phyloP scores from a whole-genome alignment of 2,113 vertebrate genomes.

The Brachionichthys hirsutus region DNA sequence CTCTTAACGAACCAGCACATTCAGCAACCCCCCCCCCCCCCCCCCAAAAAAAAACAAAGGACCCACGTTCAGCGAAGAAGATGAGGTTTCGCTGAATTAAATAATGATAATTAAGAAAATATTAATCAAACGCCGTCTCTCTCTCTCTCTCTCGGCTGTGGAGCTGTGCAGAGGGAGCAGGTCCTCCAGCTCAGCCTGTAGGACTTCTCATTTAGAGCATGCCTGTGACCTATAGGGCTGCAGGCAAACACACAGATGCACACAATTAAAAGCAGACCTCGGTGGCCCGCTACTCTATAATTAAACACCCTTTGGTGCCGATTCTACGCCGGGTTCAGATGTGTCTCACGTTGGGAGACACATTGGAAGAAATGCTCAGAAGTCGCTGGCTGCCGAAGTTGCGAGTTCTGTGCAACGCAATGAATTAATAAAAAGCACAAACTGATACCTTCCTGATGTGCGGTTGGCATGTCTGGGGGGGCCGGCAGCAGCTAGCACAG shows the following conservation, averaged over 20 bases:
- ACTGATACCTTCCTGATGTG: conserved; percentile 68
- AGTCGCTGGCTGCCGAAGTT: conserved; percentile 45
- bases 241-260: conserved; percentile 61
- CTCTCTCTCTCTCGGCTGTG: conserved; percentile 50
- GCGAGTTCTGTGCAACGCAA: conserved; percentile 48
- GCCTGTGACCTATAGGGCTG: conserved; percentile 62
- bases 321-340: conserved; percentile 58
- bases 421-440: conserved; percentile 74
- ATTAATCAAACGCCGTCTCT: conserved; percentile 78
- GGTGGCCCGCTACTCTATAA: conserved; percentile 74
- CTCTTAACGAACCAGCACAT: conserved; percentile 68
- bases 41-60: conserved; percentile 57
- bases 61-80: conserved; percentile 43
- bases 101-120: conserved; percentile 80
- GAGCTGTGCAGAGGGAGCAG: conserved; percentile 53
- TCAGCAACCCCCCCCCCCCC: too few relatives aligned
- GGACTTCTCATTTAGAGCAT: conserved; percentile 70
- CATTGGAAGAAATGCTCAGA: conserved; percentile 31
- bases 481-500: conserved; percentile 67
- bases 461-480: conserved; percentile 61
- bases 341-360: conserved; percentile 50
- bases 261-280: conserved; percentile 72
- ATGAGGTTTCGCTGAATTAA: conserved; percentile 65
- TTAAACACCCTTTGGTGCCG: conserved; percentile 74
- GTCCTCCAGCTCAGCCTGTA: conserved; percentile 76